These are phyloP conservation scores for Sesamia nonagrioides DNA, from an alignment of 1,140 invertebrate genomes.

Conservation along the genomic window DNA sequence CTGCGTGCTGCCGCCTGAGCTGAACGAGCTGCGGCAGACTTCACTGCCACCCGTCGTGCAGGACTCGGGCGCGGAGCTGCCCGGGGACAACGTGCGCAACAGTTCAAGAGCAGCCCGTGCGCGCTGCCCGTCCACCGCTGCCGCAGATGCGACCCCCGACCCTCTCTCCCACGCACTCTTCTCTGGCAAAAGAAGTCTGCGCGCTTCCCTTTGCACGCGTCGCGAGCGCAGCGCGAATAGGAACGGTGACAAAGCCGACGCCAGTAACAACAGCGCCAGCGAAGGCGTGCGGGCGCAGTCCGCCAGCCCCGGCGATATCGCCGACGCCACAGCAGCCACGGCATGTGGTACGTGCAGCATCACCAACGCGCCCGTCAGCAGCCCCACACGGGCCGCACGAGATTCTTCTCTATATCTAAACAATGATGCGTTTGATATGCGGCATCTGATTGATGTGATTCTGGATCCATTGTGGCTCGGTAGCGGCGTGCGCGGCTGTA, in stretches of 20 bases:
- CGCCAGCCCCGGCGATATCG: conserved; percentile 78
- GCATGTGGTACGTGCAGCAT: conserved; percentile 92
- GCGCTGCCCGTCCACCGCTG: conserved; percentile 76
- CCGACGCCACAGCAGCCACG: conserved; percentile 90
- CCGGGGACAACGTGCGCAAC: conserved; percentile 77
- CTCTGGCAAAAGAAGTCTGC: conserved; percentile 76
- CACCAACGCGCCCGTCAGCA: conserved; percentile 89
- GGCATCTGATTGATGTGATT: conserved; percentile 91
- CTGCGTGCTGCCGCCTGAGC: conserved; percentile 83
- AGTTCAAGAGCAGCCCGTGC: conserved; percentile 80
- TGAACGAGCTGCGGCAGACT: conserved; percentile 78
- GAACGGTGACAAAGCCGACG: conserved; percentile 92
- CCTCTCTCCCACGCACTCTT: conserved; percentile 78
- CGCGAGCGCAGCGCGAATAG: conserved; percentile 93
- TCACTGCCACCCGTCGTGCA: conserved; percentile 68
- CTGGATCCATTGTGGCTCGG: conserved; percentile 86
- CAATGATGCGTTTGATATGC: conserved; percentile 94
- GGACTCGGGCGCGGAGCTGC: conserved; percentile 88
- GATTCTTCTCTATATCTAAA: conserved; percentile 94
- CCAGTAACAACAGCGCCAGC: conserved; percentile 90
- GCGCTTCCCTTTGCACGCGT: conserved; percentile 91
- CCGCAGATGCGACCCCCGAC: conserved; percentile 68
- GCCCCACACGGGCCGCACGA: conserved; percentile 91
- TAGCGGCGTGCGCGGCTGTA: conserved; percentile 80
- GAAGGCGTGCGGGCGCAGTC: conserved; percentile 84